Conservation (phyloP, 23 tunicate species). For the Halocynthia aurantium region DNA sequence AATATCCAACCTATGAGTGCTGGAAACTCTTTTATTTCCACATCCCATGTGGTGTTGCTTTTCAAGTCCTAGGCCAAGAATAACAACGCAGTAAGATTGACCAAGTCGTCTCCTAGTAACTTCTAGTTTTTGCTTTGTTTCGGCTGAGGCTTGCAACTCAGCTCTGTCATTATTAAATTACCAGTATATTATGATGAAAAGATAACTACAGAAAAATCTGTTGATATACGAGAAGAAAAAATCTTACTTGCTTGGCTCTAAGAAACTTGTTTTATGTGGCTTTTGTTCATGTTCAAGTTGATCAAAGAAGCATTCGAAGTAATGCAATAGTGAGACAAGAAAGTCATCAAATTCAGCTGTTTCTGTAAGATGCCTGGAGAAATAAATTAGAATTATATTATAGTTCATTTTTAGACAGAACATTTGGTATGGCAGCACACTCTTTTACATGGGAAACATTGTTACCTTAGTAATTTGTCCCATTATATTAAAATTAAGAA, state of each 20-base stretch:
- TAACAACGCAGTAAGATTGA: slow-evolving; percentile 63
- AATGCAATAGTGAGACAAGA: slow-evolving; percentile 48
- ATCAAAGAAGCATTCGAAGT: slow-evolving; percentile 61
- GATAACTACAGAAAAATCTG: neutral
- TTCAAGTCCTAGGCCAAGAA: slow-evolving; percentile 69
- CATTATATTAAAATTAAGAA: neutral
- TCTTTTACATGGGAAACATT: too few relatives aligned
- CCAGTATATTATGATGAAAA: neutral
- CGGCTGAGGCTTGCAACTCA: slow-evolving; percentile 58
- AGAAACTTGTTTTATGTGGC: slow-evolving; percentile 65
- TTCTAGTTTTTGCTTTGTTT: slow-evolving; percentile 40
- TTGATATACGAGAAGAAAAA: neutral
- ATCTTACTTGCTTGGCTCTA: slow-evolving; percentile 79
- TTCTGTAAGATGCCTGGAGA: slow-evolving; percentile 18
- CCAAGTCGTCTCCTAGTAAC: slow-evolving; percentile 58
- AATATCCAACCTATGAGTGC: slow-evolving; percentile 51
- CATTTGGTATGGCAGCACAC: too few relatives aligned
- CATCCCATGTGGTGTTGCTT: slow-evolving; percentile 90
- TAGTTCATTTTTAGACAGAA: neutral
- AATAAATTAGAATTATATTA: neutral
- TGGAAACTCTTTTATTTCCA: slow-evolving; percentile 72
- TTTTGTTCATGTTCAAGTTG: slow-evolving; percentile 57
- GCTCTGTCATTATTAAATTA: slow-evolving; percentile 20
- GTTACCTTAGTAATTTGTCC: neutral
- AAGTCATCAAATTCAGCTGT: slow-evolving; percentile 67